phyloP scores from a whole-genome alignment of 1,140 invertebrate genomes.

The Drosophila takahashii region DNA sequence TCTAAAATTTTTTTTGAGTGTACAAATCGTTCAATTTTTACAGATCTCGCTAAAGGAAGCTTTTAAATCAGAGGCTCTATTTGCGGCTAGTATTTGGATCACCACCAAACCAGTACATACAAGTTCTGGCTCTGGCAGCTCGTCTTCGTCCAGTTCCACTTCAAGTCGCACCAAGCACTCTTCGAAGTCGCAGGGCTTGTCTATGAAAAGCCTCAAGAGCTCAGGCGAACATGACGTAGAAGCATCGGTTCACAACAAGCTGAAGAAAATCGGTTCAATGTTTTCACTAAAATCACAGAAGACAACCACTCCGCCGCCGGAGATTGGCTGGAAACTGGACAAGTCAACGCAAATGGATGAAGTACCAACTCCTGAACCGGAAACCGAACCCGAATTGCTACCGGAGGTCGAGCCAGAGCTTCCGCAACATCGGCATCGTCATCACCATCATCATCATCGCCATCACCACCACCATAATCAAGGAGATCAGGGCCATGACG shows the following conservation, averaged over 20 bases:
- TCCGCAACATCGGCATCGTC: constrained; percentile 13
- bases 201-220: constrained; percentile 69
- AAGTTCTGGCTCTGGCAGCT: constrained; percentile 55
- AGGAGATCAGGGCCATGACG: constrained; percentile 21
- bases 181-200: constrained; percentile 61
- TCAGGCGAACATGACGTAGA: constrained; percentile 50
- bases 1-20: no score
- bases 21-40: no score
- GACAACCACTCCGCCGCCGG: constrained; percentile 38
- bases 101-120: constrained; percentile 77
- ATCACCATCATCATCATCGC: constrained; percentile 39
- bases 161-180: constrained; percentile 70
- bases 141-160: constrained; percentile 54
- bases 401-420: constrained; percentile 5
- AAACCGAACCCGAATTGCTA: constrained; percentile 1
- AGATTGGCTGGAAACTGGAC: constrained; percentile 61
- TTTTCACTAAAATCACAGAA: constrained; percentile 73
- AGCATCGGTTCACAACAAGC: constrained; percentile 65
- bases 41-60: constrained; percentile 87
- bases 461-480: constrained; percentile 65
- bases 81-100: constrained; percentile 86
- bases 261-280: constrained; percentile 78
- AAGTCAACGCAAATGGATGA: constrained; percentile 64
- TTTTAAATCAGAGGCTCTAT: constrained; percentile 86
- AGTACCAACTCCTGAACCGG: background rate